Evolutionary conservation across 2,888 invertebrate genomes (phyloP).

Genomic region (Morpho deidamia): DNA sequence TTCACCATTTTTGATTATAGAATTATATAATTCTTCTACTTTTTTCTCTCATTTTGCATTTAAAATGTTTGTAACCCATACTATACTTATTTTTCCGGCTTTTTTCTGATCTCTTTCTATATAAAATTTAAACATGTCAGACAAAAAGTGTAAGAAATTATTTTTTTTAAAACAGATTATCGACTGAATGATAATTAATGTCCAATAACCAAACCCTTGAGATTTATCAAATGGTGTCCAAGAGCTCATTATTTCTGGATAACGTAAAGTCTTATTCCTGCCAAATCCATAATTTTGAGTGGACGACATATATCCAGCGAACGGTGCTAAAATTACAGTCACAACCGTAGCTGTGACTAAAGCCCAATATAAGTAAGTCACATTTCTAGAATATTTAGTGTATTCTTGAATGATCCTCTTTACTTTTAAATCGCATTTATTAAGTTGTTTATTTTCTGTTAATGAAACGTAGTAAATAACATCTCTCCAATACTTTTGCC

Average conservation of each 20-base stretch:
- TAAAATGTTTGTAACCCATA: no score
- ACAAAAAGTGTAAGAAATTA: no score
- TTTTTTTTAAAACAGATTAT: conserved; percentile 36
- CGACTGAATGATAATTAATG: conserved; percentile 39
- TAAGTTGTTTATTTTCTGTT: conserved; percentile 42
- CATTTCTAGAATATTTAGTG: conserved; percentile 46
- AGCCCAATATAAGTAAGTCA: conserved; percentile 55
- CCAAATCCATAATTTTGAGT: conserved; percentile 30
- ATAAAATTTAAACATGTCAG: no score
- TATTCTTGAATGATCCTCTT: conserved; percentile 40
- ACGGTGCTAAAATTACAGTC: conserved; percentile 49
- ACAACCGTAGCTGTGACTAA: conserved; percentile 50
- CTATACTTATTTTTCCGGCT: no score
- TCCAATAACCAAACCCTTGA: conserved; percentile 47
- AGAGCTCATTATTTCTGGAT: conserved; percentile 63
- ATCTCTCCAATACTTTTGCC: conserved; percentile 49
- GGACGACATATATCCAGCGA: conserved; percentile 41
- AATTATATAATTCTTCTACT: no score
- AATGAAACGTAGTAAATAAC: conserved; percentile 44
- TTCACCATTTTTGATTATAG: no score
- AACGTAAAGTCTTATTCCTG: conserved; percentile 39
- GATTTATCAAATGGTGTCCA: conserved; percentile 58
- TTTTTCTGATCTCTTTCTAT: no score
- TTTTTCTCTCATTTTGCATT: no score
- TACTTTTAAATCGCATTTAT: conserved; percentile 33